These are phyloP conservation scores for Lucinisca nassula DNA, from an alignment of 2,888 invertebrate genomes.

Conservation along the genomic window DNA sequence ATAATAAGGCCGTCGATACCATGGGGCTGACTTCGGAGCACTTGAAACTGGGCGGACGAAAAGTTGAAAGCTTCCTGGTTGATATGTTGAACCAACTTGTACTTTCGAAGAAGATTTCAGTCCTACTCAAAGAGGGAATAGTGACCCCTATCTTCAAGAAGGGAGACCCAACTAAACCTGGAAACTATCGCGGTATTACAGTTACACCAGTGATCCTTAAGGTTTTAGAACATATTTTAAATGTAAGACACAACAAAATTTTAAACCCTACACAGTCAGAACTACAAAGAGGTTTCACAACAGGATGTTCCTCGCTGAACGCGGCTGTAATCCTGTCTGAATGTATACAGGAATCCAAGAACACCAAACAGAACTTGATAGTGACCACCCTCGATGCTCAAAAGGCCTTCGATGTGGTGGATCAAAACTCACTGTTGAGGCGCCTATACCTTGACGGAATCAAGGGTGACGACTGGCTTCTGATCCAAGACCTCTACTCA, in stretches of 20 bases:
- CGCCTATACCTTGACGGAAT: not conserved
- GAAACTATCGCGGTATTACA: not conserved
- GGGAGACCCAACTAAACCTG: not conserved
- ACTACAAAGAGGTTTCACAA: not conserved
- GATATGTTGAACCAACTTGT: not conserved
- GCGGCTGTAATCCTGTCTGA: not conserved
- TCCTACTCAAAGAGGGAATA: not conserved
- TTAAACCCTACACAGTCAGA: not conserved
- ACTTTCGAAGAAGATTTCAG: not conserved
- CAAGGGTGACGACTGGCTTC: not conserved
- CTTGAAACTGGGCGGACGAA: not conserved
- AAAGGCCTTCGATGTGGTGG: constrained; percentile 7
- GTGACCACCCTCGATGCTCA: not conserved
- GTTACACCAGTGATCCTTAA: not conserved
- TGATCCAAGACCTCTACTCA: not conserved
- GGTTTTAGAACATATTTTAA: not conserved
- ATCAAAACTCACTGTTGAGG: not conserved
- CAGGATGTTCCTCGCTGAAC: not conserved
- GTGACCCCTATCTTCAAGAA: not conserved
- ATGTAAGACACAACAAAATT: not conserved
- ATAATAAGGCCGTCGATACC: not conserved
- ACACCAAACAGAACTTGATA: not conserved
- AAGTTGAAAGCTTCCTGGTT: not conserved
- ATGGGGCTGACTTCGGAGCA: not conserved
- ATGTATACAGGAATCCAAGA: not conserved